phyloP scores from a whole-genome alignment of 2,113 vertebrate genomes.

The Archilochus colubris region DNA sequence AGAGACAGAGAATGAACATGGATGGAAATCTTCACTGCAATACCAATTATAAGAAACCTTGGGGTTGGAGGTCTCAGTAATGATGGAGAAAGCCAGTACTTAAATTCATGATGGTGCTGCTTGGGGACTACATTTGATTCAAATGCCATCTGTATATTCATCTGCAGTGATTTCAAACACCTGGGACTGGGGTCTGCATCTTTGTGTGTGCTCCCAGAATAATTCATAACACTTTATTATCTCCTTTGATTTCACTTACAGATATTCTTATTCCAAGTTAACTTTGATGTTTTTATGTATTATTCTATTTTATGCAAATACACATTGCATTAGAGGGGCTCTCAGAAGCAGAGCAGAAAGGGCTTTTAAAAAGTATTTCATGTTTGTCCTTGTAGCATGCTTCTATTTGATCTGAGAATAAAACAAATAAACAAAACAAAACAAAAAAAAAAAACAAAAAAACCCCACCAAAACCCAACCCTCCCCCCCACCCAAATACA shows the following conservation, averaged over 20 bases:
- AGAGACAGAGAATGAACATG: rapidly evolving
- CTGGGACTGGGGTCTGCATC: neutral
- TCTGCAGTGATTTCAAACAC: neutral
- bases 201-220: neutral
- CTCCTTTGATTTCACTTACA: neutral
- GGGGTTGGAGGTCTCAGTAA: neutral
- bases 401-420: neutral
- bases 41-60: rapidly evolving
- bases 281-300: neutral
- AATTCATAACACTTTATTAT: neutral
- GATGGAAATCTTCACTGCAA: neutral
- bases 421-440: neutral
- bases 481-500: too few relatives aligned
- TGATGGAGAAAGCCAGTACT: neutral
- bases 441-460: too few relatives aligned
- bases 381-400: neutral
- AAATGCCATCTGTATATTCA: too few relatives aligned
- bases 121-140: neutral
- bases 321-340: neutral
- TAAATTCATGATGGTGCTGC: neutral
- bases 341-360: neutral
- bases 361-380: neutral
- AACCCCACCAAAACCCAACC: too few relatives aligned
- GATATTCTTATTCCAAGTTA: neutral
- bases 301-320: neutral